A percentile compares a stretch with the other conserved stretches of the same genome.
phyloP scores from a whole-genome alignment of 2,797 vertebrate species.

The Hypotaenidia philippensis region DNA sequence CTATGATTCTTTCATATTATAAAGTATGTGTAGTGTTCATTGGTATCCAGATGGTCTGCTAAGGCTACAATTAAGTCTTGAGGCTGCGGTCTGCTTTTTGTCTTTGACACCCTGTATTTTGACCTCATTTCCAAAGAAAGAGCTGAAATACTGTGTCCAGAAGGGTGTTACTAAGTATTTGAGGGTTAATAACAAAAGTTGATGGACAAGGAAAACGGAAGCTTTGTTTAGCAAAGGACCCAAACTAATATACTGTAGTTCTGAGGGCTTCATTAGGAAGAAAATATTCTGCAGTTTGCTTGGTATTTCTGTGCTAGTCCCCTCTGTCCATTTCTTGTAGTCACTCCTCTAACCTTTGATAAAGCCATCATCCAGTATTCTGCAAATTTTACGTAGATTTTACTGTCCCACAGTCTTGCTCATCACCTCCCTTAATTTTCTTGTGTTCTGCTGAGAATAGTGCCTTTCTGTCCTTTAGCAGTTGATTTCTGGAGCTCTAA shows the following conservation, averaged over 20 bases:
- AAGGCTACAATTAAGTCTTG: not conserved
- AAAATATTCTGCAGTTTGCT: not conserved
- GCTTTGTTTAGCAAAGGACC: rapidly evolving
- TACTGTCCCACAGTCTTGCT: not conserved
- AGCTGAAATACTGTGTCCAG: not conserved
- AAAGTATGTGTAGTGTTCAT: not conserved
- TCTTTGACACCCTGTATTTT: not conserved
- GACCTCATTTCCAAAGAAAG: not conserved
- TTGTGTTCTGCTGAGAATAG: not conserved
- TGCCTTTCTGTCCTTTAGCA: not conserved
- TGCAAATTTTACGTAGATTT: not conserved
- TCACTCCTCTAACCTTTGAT: not conserved
- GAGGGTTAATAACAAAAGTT: not conserved
- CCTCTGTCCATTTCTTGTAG: not conserved
- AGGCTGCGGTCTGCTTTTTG: not conserved
- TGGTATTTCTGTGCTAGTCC: not conserved
- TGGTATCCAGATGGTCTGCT: not conserved
- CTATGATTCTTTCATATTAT: not conserved
- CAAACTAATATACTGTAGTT: rapidly evolving
- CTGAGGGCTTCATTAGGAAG: not conserved
- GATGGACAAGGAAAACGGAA: not conserved
- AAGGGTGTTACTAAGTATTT: not conserved
- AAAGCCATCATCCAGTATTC: not conserved
- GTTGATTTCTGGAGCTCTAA: not conserved
- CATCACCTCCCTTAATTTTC: not conserved